Conservation (phyloP, 2,888 invertebrate genomes). For the Dysmachus trigonus region DNA sequence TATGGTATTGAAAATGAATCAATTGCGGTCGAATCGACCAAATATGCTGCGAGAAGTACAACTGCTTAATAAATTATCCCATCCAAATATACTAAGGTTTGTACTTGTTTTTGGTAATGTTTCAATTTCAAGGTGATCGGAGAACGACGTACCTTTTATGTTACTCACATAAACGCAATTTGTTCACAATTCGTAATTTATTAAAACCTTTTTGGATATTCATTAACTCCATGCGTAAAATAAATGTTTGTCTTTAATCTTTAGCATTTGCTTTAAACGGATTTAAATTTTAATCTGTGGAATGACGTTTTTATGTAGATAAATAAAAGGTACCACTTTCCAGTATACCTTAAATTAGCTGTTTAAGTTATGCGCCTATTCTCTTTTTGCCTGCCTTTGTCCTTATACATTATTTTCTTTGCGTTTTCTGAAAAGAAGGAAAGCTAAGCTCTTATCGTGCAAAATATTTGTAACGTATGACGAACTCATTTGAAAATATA, state of each 20-base stretch:
- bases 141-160: neutral
- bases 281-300: too few relatives aligned
- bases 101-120: constrained; percentile 45
- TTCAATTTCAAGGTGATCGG: neutral
- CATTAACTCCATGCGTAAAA: too few relatives aligned
- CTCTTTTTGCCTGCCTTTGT: neutral
- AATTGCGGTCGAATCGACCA: constrained; percentile 90
- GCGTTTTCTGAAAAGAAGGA: neutral
- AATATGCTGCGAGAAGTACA: constrained; percentile 98
- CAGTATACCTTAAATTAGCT: neutral
- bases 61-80: constrained; percentile 93
- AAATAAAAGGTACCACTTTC: neutral
- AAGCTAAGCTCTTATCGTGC: neutral
- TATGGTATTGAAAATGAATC: constrained; percentile 98
- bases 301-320: too few relatives aligned
- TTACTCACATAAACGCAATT: neutral
- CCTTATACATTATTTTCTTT: neutral
- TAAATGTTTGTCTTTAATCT: too few relatives aligned
- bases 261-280: too few relatives aligned
- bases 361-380: neutral
- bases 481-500: neutral
- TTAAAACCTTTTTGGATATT: too few relatives aligned
- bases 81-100: constrained; percentile 92
- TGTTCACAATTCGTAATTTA: neutral
- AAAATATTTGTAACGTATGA: neutral